Evolutionary conservation across 2,113 vertebrate genomes (phyloP).

Genomic region (Gorilla gorilla): DNA sequence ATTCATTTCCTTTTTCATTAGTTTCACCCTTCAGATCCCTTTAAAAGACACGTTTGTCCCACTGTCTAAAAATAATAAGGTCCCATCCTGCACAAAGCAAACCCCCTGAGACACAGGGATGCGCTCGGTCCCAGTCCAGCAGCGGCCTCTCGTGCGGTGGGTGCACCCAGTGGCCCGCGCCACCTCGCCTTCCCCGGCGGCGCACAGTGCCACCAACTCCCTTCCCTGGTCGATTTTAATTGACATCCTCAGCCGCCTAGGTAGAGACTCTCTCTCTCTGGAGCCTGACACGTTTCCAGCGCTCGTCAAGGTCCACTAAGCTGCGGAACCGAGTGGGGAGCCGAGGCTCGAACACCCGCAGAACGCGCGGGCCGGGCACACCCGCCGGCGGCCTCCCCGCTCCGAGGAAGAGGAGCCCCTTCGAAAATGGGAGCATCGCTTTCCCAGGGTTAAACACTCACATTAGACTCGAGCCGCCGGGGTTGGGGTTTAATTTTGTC

Average conservation of each 20-base stretch:
- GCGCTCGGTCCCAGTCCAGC: background rate
- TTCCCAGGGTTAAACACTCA: background rate
- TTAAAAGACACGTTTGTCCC: background rate
- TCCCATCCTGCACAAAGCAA: background rate
- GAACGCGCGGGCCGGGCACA: background rate
- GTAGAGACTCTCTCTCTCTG: background rate
- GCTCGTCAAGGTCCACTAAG: background rate
- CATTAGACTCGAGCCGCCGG: background rate
- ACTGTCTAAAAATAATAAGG: background rate
- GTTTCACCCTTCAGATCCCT: background rate
- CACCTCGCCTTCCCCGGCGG: background rate
- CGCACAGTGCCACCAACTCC: background rate
- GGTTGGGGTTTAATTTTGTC: fast-evolving
- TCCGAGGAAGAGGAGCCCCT: background rate
- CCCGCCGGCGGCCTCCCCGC: background rate
- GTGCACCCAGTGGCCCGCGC: background rate
- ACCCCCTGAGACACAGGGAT: background rate
- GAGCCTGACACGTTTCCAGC: background rate
- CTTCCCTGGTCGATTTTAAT: background rate
- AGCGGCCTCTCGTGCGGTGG: fast-evolving
- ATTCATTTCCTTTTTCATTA: slow-evolving; percentile 30
- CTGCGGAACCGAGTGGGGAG: background rate
- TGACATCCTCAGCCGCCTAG: background rate
- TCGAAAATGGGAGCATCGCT: fast-evolving
- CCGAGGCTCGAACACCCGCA: background rate